phyloP scores from a whole-genome alignment of 2,113 vertebrate genomes.

The Campylomormyrus tamandua region DNA sequence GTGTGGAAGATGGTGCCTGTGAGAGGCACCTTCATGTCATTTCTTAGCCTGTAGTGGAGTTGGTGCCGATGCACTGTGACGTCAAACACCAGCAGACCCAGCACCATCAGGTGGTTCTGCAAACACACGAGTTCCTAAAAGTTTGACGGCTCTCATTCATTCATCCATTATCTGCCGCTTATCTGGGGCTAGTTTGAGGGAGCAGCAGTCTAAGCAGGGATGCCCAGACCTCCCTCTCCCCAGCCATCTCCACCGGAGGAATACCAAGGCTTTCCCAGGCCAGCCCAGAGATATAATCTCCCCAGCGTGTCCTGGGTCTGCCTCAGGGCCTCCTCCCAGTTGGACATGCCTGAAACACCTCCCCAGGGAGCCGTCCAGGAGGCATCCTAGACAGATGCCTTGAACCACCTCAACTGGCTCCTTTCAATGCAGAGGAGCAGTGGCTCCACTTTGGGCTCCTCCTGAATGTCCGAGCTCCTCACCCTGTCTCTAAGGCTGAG shows the following conservation, averaged over 20 bases:
- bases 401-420: background rate
- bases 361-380: background rate
- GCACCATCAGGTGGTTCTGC: constrained; percentile 55
- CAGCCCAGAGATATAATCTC: background rate
- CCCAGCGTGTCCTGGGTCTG: background rate
- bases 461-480: no score
- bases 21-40: constrained; percentile 43
- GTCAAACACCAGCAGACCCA: constrained; percentile 57
- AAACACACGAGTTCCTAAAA: background rate
- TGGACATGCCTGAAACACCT: background rate
- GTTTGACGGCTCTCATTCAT: background rate
- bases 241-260: background rate
- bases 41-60: constrained; percentile 46
- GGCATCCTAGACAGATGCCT: background rate
- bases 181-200: background rate
- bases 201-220: background rate
- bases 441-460: no score
- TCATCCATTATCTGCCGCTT: background rate
- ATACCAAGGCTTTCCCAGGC: background rate
- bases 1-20: constrained; percentile 47
- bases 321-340: background rate
- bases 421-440: background rate
- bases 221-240: background rate
- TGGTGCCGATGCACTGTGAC: constrained; percentile 51
- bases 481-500: no score